These are phyloP conservation scores for Dendrocopos noguchii DNA, from an alignment of 2,113 vertebrate species.

Conservation along the genomic window DNA sequence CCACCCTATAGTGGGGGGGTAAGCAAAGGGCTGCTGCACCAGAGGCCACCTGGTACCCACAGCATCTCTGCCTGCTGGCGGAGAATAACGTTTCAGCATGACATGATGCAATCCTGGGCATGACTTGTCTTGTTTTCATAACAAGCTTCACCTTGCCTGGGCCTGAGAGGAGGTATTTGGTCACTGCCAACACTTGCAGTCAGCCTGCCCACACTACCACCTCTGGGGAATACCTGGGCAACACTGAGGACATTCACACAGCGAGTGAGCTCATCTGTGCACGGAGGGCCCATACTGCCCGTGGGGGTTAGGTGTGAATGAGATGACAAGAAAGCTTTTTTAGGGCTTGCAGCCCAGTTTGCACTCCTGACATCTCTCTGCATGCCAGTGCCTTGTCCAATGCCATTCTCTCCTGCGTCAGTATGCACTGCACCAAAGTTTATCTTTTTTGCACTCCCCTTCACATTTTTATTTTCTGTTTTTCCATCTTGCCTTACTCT, in stretches of 20 bases:
- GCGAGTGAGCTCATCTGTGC: rapidly evolving
- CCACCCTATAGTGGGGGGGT: rapidly evolving
- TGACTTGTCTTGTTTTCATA: not conserved
- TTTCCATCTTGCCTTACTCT: not conserved
- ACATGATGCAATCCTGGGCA: not conserved
- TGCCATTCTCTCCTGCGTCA: not conserved
- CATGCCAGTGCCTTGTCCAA: rapidly evolving
- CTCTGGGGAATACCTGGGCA: not conserved
- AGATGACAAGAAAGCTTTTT: not conserved
- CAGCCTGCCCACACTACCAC: not conserved
- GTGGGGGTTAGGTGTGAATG: rapidly evolving
- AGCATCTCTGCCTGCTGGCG: not conserved
- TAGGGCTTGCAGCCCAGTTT: not conserved
- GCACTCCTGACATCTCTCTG: not conserved
- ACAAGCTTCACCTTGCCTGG: not conserved
- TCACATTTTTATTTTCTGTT: not conserved
- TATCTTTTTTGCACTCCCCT: not conserved
- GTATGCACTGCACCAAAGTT: rapidly evolving
- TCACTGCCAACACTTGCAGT: not conserved
- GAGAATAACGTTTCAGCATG: not conserved
- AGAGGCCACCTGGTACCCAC: not conserved
- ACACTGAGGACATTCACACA: not conserved
- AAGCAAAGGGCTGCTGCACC: not conserved
- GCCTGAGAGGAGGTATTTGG: rapidly evolving
- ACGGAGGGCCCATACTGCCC: not conserved